phyloP scores from a whole-genome alignment of 1,140 invertebrate species.

The Panulirus ornatus region DNA sequence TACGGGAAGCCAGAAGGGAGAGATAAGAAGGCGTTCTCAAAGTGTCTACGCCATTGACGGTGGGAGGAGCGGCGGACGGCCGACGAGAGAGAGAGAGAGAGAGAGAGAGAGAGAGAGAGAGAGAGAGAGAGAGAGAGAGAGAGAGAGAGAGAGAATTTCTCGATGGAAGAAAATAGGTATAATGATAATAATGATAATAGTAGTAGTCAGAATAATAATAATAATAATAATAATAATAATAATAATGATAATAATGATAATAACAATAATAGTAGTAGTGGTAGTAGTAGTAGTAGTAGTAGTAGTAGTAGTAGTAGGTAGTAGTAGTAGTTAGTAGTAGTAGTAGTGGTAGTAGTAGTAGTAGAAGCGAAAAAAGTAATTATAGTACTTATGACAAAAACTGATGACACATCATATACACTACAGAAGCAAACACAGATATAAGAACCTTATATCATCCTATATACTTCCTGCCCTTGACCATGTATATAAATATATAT shows the following conservation, averaged over 20 bases:
- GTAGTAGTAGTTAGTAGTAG: not conserved
- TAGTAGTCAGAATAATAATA: not conserved
- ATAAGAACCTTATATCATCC: no score
- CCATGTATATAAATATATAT: no score
- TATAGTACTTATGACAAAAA: no score
- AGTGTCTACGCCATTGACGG: no score
- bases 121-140: slow-evolving; percentile 64
- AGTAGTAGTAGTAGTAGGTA: slow-evolving; percentile 33
- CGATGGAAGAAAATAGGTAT: not conserved
- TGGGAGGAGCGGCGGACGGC: not conserved
- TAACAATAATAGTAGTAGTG: not conserved
- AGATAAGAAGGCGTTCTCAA: slow-evolving; percentile 10
- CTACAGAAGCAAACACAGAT: no score
- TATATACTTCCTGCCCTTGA: no score
- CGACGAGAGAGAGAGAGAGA: slow-evolving; percentile 44
- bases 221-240: not conserved
- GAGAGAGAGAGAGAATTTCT: slow-evolving; percentile 36
- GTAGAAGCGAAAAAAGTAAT: no score
- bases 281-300: slow-evolving; percentile 26
- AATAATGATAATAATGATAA: not conserved
- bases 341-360: no score
- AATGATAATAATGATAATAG: not conserved
- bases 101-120: slow-evolving; percentile 46
- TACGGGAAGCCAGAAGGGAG: not conserved
- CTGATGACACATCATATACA: no score